Evolutionary conservation across 2,113 vertebrate genomes (phyloP), one percentile per base, ranked within the genome.

Genomic region (Pseudorasbora parva): DNA sequence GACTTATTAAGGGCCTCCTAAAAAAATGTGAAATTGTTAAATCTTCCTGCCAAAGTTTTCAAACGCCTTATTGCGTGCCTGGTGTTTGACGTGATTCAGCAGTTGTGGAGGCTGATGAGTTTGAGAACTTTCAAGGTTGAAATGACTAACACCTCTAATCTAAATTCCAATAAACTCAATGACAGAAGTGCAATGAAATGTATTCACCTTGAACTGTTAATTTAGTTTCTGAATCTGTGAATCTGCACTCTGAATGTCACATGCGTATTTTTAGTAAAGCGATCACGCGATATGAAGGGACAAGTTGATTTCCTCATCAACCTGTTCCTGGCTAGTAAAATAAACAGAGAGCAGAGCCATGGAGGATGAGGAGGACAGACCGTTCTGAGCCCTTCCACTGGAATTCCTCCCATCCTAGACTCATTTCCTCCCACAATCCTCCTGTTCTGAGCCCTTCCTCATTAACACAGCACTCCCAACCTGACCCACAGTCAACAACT

Each of bases 181-280:
- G 82, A 86, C 54, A 88, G 78, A 60, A 76, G 80, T 62, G 47
- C 57, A 69, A 82, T 83, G 62, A 87, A 81, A 84, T 85, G 33
- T 71, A 56, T 72, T 84, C 72, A 84, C 69, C 81, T 76, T 54
- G 64, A 85, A 82, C 78, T 85, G 71, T 83, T 87, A 83, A 71
- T 54, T 33, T 60, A 66, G 41, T 72, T 75, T 81, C 43, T 14
- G 62, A 76, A 62, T 82, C 66, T 64, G 59, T 49, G 62, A 82
- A 85, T 82, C 64, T 73, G 30, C 45, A 23, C 45, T 27, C 14
- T 68, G 21, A 77, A 82, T 85, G 68, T 78, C 81, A 74, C 74
- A 56, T 60, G 76, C 43, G 83, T 69, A 60, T 81, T 77, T 83
- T 59, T 25, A 57, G 54, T 2, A 12, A 56, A 68, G 54, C 14